These are phyloP conservation scores for Syngnathus typhle DNA, from an alignment of 2,113 vertebrate genomes.

Conservation along the genomic window DNA sequence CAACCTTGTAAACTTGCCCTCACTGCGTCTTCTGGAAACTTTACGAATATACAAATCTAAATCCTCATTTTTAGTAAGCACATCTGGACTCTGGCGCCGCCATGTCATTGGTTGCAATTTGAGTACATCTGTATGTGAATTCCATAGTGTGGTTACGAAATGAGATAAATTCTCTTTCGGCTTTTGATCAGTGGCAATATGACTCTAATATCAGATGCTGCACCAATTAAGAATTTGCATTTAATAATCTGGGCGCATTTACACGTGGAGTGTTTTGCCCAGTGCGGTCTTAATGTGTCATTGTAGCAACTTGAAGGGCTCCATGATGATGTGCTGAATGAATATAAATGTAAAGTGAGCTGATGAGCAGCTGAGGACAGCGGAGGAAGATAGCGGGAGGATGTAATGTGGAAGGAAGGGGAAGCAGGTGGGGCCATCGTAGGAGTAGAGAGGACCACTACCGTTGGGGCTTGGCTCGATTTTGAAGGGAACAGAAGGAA, in stretches of 20 bases:
- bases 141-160: background rate
- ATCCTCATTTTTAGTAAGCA: background rate
- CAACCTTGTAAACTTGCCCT: background rate
- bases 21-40: background rate
- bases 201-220: conserved; percentile 9
- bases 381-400: conserved; percentile 40
- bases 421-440: conserved; percentile 51
- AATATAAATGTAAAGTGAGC: conserved; percentile 31
- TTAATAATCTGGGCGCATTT: conserved; percentile 23
- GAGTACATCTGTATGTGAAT: background rate
- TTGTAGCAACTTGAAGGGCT: conserved; percentile 33
- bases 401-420: conserved; percentile 30
- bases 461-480: conserved; percentile 50
- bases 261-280: conserved; percentile 10
- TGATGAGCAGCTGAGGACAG: conserved; percentile 56
- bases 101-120: background rate
- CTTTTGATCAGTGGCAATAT: conserved; percentile 3
- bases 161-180: background rate
- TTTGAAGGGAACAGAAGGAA: conserved; percentile 47
- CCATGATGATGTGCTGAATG: conserved; percentile 36
- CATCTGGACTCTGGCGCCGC: too few relatives aligned
- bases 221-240: conserved; percentile 14
- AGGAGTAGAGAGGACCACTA: conserved; percentile 48
- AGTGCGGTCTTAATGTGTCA: conserved; percentile 23
- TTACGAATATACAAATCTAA: background rate